phyloP scores from a whole-genome alignment of 2,888 invertebrate genomes.

The Pheosia gnoma region DNA sequence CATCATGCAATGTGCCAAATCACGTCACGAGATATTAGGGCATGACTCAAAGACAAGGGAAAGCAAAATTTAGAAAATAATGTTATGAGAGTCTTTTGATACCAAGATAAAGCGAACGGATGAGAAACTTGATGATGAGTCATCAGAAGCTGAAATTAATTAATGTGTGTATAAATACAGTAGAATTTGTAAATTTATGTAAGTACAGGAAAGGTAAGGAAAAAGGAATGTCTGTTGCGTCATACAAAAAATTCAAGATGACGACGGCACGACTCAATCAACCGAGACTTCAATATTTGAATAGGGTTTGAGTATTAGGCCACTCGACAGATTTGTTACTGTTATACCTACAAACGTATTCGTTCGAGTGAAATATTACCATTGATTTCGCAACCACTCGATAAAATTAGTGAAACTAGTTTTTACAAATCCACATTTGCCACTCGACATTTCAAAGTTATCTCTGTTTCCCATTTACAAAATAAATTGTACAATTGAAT shows the following conservation, averaged over 20 bases:
- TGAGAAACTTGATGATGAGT: neutral
- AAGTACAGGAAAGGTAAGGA: too few species aligned
- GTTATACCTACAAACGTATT: too few species aligned
- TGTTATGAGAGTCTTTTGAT: neutral
- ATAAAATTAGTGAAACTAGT: neutral
- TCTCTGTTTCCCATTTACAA: constrained; percentile 14
- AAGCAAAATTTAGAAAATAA: constrained; percentile 15
- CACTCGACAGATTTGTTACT: too few species aligned
- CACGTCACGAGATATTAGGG: constrained; percentile 31
- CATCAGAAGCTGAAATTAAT: neutral
- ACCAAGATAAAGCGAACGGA: neutral
- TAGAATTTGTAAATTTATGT: too few species aligned
- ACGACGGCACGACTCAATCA: too few species aligned
- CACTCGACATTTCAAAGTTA: constrained; percentile 18
- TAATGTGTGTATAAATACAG: too few species aligned
- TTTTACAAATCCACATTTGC: constrained; percentile 21
- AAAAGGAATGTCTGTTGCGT: too few species aligned
- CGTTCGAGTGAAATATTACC: neutral
- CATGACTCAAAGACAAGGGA: constrained; percentile 22
- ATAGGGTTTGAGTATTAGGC: too few species aligned
- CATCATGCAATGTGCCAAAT: constrained; percentile 39
- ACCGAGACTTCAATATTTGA: too few species aligned
- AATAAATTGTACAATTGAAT: constrained; percentile 17
- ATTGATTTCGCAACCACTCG: neutral
- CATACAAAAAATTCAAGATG: too few species aligned